Evolutionary conservation across 2,113 vertebrate species (phyloP), one percentile per base, ranked within the genome.

Genomic region (Hassar affinis): DNA sequence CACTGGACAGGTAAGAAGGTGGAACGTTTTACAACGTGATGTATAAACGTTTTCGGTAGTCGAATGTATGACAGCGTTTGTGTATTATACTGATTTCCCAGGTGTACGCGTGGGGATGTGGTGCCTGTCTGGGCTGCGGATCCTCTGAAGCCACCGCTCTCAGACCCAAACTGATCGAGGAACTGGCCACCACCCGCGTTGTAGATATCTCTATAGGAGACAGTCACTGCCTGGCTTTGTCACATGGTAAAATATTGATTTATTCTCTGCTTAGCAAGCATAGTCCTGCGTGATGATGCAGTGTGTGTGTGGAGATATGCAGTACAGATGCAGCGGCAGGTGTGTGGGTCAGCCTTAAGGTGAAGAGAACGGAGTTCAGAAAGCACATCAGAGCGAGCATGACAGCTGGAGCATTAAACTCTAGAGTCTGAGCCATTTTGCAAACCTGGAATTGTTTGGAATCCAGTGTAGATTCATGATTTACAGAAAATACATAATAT

Each of bases 161-260:
- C 83, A 93, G 96, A 82, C 97, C 98, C 54, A 96, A 97, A 86
- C 95, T 99, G 81, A 94, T 98, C 38, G 98, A 99, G 85, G 98
- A 99, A 83, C 91, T 99, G 88, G 95, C 96, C 56, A 95, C 97
- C 75, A 99, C 97, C 10, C 96, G 98, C 87, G 95, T 99, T 79
- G 98, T 99, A 61, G 98, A 99, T 86, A 97, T 99, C 91, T 99
- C 97, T 3, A 98, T 97, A 90, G 98, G 98, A 83, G 98, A 99
- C 90, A 99, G 98, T 89, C 98, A 99, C 88, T 99, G 98, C 89
- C 92, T 99, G 90, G 96, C 98, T 54, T 94, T 99, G 91, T 98
- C 98, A 82, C 97, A 99, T 22, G 98, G 98, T 99, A 84, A 78
- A 59, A 14, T 17, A 35, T 38, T 8, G 30, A 66, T 35, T 35